Evolutionary conservation across 2,888 invertebrate genomes (phyloP).

Genomic region (Opisthograptis luteolata): DNA sequence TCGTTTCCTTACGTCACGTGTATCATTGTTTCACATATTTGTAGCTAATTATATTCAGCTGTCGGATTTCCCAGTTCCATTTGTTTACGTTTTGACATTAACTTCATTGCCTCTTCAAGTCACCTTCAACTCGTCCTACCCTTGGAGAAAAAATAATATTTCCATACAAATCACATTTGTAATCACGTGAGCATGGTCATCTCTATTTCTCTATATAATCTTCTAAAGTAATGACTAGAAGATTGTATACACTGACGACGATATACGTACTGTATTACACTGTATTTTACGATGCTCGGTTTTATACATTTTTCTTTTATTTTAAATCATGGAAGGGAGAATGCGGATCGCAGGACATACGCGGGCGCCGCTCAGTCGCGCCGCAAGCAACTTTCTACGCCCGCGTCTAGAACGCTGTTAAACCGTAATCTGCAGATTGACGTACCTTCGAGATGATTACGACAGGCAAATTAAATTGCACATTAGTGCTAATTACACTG

Average conservation of each 20-base stretch:
- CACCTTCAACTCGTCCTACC: conserved; percentile 12
- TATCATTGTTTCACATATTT: too few relatives aligned
- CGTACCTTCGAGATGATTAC: conserved; percentile 76
- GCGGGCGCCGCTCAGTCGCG: conserved; percentile 81
- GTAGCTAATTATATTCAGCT: conserved; percentile 22
- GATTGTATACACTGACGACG: too few relatives aligned
- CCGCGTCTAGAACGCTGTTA: conserved; percentile 80
- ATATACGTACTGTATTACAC: too few relatives aligned
- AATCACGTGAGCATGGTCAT: conserved; percentile 33
- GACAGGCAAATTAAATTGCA: conserved; percentile 77
- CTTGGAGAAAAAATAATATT: conserved; percentile 7
- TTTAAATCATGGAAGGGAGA: conserved; percentile 73
- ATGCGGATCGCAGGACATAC: conserved; percentile 80
- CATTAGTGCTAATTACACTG: conserved; percentile 66
- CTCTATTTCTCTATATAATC: conserved; percentile 60
- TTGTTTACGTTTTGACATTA: conserved; percentile 20
- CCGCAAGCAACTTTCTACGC: conserved; percentile 83
- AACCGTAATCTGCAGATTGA: conserved; percentile 82
- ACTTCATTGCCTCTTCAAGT: conserved; percentile 7
- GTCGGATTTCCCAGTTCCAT: conserved; percentile 25
- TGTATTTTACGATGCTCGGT: conserved; percentile 69
- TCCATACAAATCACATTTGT: conserved; percentile 1
- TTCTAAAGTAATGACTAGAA: conserved; percentile 55
- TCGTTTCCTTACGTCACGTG: conserved; percentile 34
- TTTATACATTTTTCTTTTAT: conserved; percentile 68